Base-by-base conservation (phyloP, 2,113 vertebrate species). In the Rutilus rutilus region DNA sequence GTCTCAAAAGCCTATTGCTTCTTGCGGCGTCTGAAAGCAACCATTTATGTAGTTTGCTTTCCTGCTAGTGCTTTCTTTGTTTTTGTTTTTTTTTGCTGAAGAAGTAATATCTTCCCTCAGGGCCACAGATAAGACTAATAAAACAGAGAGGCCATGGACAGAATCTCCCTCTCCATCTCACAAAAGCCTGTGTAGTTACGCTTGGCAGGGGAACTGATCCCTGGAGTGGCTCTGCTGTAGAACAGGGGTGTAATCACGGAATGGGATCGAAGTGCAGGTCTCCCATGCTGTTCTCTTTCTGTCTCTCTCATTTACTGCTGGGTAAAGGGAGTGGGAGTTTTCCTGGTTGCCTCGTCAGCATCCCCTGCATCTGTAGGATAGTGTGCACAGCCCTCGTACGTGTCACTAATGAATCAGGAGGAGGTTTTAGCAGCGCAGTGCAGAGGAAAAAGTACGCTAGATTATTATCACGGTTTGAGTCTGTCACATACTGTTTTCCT, bases 61-160 rank as follows among this genome's bases (percentile, higher is more conserved):
- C 62, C 45, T 50, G 62, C 69, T 82, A 71, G 21, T 65, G 39
- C 47, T 69, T 82, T 82, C 62, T 62, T 52, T 25, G 3, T 36
- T 69, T 39, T 71, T 42, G 15, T 42, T 39, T 25, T 42, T 73
- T 33, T 42, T 74, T 33, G 10, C 33, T 62, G 27, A 83, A 83
- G 82, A 83, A 73, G 67, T 73, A 73, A 83, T 83, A 74, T 73
- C 67, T 83, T 83, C 67, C 82, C 67, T 69, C 14, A 74, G 82
- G 82, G 65, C 67, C 67, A 42, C 30, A 73, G 82, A 83, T 83
- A 83, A 82, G 62, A 82, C 80, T 82, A 82, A 83, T 83, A 83
- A 83, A 83, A 83, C 82, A 57, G 50, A 57, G 67, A 73, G 82
- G 82, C 82, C 33, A 73, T 57, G 50, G 65, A 83, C 65, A 39